Percentiles rank a stretch among this genome's conserved stretches.
Conservation (phyloP, 1,140 invertebrate genomes). For the Homarus americanus region DNA sequence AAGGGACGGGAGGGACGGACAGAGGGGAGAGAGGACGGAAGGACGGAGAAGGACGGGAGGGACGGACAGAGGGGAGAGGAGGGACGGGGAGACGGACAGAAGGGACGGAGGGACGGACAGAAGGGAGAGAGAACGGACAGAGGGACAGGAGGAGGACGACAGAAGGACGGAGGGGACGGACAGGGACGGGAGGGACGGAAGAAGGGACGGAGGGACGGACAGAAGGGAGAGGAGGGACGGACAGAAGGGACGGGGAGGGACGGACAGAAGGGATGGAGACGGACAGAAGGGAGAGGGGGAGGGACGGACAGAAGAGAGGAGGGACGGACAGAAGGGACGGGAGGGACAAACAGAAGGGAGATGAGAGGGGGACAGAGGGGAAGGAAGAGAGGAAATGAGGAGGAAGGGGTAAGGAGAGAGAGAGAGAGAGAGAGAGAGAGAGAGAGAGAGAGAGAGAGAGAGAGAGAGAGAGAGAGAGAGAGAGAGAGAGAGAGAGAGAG, state of each 20-base stretch:
- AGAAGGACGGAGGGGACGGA: too few relatives aligned
- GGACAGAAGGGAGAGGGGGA: background rate
- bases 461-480: too few relatives aligned
- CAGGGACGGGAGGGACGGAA: too few relatives aligned
- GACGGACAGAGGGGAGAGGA: background rate
- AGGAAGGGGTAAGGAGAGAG: background rate
- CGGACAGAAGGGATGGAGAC: background rate
- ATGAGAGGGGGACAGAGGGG: background rate
- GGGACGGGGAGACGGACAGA: background rate
- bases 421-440: background rate
- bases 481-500: background rate
- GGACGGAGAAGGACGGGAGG: background rate
- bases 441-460: background rate
- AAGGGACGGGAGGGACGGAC: background rate
- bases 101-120: background rate
- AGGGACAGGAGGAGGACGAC: background rate
- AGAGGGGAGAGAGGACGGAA: background rate
- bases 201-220: background rate
- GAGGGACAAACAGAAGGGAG: background rate
- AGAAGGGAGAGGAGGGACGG: background rate
- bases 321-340: too few relatives aligned
- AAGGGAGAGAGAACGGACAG: background rate
- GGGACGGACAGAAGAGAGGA: too few relatives aligned
- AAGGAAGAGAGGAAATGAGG: background rate
- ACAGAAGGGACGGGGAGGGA: background rate